Base-by-base conservation (phyloP, 2,888 invertebrate species). In the Gasteruption jaculator region DNA sequence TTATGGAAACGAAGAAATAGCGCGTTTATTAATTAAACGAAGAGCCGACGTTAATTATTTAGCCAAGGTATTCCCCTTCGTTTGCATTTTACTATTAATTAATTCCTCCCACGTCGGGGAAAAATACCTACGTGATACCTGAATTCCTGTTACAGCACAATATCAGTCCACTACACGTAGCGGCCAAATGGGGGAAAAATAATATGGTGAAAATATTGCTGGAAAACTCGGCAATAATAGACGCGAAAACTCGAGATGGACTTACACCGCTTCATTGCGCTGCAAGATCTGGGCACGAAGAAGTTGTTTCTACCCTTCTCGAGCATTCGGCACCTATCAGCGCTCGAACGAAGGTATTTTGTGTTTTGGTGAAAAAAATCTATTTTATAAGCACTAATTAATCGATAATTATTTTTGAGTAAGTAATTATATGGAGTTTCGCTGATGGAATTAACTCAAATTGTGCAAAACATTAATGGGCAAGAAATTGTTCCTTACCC, bases 101-200 rank as follows among this genome's bases (percentile, higher is more conserved):
- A n/a, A 5, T 22, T 22, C 26, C 5, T 12, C 14, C 14, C 5
- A 8, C 18, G 12, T 8, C 10, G 20, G 2, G 11, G 10, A 15
- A 7, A 5, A 15, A 18, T 2, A 33, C 18, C 10, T 33, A 10
- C 16, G 10, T 14, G 5, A 12, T 18, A 24, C 10, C 4, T 16
- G 6, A 26, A 14, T 26, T 34, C n/a, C 21, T 29, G 31, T 57
- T 61, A 25, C 67, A 82, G 77, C 96, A 97, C 74, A 91, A 90
- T 71, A 97, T 97, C 60, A 93, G 94, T n/a, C 96, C 96, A 0
- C 74, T 99, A 37, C 97, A 99, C 71, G 97, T 99, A 24, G 95
- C 97, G 29, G 88, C 92, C 61, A 96, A 99, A 76, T 99, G 99
- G 97, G 97, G 97, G 6, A 94, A 95, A 71, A 82, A 86, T 55